Evolutionary conservation across 2,797 vertebrate genomes (phyloP), one percentile per base, ranked within the genome.

Genomic region (Astyanax mexicanus): DNA sequence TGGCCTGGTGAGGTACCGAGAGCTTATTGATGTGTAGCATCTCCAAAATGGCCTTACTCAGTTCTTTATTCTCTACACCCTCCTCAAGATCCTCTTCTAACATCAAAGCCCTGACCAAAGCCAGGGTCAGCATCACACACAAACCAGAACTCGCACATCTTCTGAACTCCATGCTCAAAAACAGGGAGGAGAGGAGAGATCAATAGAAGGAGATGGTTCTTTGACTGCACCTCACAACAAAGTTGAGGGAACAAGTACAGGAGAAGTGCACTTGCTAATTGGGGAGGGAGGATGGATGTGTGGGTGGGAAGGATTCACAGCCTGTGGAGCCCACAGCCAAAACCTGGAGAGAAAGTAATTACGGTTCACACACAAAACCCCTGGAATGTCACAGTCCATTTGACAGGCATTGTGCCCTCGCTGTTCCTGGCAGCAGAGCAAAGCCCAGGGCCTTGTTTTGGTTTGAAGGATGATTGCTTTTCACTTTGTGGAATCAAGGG

Each of bases 11-110:
- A 21, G 79, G 90, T 0, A 83, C 84, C 0, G 90, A 91, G 49
- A 94, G 84, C 77, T 89, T 91, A 35, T 88, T 86, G 60, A 94
- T 92, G 52, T 93, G 92, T 0, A 93, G 78, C 92, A 93, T 92
- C 83, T 94, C 92, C 83, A 93, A 60, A 82, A 91, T 90, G 38
- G 90, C 90, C 80, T 90, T 86, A 83, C 83, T 83, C 6, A 88
- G 69, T 19, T 85, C 82, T 70, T 38, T 60, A 23, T 85, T 77
- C 3, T 83, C 78, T 15, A 88, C 74, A 0, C 75, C 69, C 11
- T 77, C 78, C 40, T 71, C 76, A 35, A 10, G 79, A 0, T 85
- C 83, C 15, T 86, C 84, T 72, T 67, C 75, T 57, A 84, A 62
- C 69, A 78, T 25, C 19, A 83, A 64, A 44, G 78, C 82, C 1